phyloP scores from a whole-genome alignment of 2,797 vertebrate genomes.

The Nothura maculosa region DNA sequence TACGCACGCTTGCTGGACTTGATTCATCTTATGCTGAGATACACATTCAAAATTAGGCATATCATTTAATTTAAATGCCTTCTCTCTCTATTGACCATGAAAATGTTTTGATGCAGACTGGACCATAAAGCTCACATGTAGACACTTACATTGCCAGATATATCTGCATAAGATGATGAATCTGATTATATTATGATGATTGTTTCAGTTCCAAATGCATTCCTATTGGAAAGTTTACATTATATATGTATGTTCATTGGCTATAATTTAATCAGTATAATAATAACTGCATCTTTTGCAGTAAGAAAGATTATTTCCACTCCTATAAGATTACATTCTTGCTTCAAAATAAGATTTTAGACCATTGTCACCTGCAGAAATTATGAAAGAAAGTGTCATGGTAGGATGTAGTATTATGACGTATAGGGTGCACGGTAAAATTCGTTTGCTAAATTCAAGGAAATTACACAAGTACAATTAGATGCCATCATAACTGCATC shows the following conservation, averaged over 20 bases:
- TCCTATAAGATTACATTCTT: background rate
- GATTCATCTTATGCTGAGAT: background rate
- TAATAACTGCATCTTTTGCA: slow-evolving; percentile 24
- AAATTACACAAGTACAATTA: background rate
- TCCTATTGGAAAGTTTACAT: background rate
- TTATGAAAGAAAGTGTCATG: background rate
- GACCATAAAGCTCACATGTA: background rate
- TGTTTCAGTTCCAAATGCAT: background rate
- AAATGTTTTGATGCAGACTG: background rate
- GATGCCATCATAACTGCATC: background rate
- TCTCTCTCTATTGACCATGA: background rate
- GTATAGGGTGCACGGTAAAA: background rate
- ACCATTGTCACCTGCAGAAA: background rate
- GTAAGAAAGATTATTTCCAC: slow-evolving; percentile 42
- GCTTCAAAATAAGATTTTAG: slow-evolving; percentile 37
- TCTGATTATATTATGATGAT: background rate
- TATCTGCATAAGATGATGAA: background rate
- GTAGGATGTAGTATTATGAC: fast-evolving
- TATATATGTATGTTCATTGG: background rate
- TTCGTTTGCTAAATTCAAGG: slow-evolving; percentile 8
- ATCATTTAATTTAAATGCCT: background rate
- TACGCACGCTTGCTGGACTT: background rate
- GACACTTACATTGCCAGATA: background rate
- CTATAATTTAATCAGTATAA: slow-evolving; percentile 49
- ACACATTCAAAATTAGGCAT: background rate